phyloP scores from a whole-genome alignment of 23 tunicate species.

The Ascidia mentula region DNA sequence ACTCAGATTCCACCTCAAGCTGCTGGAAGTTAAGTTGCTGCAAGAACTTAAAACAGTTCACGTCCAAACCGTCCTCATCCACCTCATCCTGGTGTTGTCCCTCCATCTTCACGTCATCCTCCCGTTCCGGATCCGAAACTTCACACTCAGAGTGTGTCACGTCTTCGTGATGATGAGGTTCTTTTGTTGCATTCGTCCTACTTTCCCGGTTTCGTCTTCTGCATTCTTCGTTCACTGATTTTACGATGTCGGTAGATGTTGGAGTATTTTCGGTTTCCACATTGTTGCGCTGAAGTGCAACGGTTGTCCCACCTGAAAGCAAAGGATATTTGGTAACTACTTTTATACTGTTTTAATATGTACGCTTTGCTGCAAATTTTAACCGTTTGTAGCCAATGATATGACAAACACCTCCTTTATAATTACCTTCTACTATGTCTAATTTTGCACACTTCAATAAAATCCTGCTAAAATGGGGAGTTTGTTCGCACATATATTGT shows the following conservation, averaged over 20 bases:
- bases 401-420: too few species aligned
- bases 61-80: slow-evolving; percentile 24
- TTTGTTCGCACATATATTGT: too few species aligned
- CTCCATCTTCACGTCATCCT: not conserved
- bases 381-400: too few species aligned
- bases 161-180: not conserved
- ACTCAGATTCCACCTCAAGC: slow-evolving; percentile 74
- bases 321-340: not conserved
- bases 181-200: not conserved
- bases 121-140: not conserved
- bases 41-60: slow-evolving; percentile 57
- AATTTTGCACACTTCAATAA: too few species aligned
- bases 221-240: not conserved
- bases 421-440: too few species aligned
- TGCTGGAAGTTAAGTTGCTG: slow-evolving; percentile 53
- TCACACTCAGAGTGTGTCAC: not conserved
- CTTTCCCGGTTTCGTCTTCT: not conserved
- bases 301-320: not conserved
- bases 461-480: too few species aligned
- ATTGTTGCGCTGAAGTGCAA: not conserved
- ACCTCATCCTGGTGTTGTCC: not conserved
- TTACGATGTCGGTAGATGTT: not conserved
- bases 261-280: not conserved
- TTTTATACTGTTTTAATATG: not conserved
- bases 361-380: too few species aligned